Conservation (phyloP, 2,113 vertebrate genomes). For the Colaptes auratus region DNA sequence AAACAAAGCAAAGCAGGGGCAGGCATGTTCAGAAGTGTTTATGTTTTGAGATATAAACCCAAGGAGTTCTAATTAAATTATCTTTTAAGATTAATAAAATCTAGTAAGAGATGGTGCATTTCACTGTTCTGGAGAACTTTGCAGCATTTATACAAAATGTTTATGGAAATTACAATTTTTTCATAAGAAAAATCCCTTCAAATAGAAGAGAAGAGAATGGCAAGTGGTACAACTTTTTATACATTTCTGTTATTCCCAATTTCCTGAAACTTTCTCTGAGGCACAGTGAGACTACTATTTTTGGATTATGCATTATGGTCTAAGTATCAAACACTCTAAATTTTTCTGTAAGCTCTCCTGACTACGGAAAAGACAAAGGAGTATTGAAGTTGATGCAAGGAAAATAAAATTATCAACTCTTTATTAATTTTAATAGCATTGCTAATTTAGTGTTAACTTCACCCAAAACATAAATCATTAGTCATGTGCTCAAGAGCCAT, state of each 20-base stretch:
- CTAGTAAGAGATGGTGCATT: not conserved
- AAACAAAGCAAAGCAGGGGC: rapidly evolving
- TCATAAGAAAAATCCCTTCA: not conserved
- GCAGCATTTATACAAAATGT: not conserved
- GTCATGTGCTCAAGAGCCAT: not conserved
- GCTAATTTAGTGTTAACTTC: not conserved
- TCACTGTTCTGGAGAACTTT: not conserved
- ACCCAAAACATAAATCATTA: not conserved
- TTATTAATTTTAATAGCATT: not conserved
- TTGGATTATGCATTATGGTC: not conserved
- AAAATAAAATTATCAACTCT: not conserved
- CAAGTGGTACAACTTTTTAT: not conserved
- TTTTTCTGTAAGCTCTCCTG: not conserved
- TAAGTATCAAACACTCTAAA: not conserved
- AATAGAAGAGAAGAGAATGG: not conserved
- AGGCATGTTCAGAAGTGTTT: not conserved
- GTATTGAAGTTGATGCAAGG: not conserved
- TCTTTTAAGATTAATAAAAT: not conserved
- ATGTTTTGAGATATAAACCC: not conserved
- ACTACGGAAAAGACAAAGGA: not conserved
- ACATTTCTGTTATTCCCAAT: not conserved
- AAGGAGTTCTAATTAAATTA: not conserved
- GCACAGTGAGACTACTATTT: not conserved
- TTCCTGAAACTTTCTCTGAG: not conserved
- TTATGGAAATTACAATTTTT: not conserved